Conservation (phyloP, 2,888 invertebrate genomes). For the Chloroclysta siterata region DNA sequence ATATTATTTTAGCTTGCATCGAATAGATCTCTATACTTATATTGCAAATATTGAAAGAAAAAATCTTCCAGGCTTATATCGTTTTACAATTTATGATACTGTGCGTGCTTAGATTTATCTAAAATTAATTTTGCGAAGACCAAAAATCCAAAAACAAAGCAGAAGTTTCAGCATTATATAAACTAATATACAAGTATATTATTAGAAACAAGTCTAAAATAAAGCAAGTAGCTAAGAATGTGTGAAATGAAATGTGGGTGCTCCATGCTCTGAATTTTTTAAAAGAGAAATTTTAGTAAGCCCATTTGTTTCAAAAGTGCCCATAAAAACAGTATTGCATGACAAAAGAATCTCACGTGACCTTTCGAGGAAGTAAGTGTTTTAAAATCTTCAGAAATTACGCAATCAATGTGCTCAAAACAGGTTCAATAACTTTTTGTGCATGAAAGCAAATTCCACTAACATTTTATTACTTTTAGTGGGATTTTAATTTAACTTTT, state of each 20-base stretch:
- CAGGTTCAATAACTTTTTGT: constrained; percentile 13
- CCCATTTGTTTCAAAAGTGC: background rate
- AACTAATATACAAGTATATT: too few relatives aligned
- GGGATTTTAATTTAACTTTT: background rate
- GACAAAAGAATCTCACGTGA: constrained; percentile 20
- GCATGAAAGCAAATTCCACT: background rate
- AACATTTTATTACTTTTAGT: background rate
- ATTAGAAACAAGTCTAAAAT: background rate
- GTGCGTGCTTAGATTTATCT: too few relatives aligned
- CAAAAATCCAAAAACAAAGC: too few relatives aligned
- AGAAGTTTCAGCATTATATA: too few relatives aligned
- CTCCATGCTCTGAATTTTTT: background rate
- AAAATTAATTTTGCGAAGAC: too few relatives aligned
- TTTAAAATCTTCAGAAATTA: constrained; percentile 11
- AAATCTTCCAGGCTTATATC: too few relatives aligned
- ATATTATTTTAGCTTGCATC: constrained; percentile 1
- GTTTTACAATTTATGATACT: too few relatives aligned
- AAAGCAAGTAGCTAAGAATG: background rate
- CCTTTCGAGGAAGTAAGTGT: constrained; percentile 12
- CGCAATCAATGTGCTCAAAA: constrained; percentile 8
- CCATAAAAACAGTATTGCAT: constrained; percentile 1
- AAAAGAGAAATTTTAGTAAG: constrained; percentile 1
- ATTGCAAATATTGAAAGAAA: too few relatives aligned
- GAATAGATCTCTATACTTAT: background rate
- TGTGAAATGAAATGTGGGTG: background rate